A percentile compares a stretch with the other conserved stretches of the same genome.
Evolutionary conservation across 2,797 vertebrate species (phyloP).

Genomic region (Chiloscyllium punctatum): DNA sequence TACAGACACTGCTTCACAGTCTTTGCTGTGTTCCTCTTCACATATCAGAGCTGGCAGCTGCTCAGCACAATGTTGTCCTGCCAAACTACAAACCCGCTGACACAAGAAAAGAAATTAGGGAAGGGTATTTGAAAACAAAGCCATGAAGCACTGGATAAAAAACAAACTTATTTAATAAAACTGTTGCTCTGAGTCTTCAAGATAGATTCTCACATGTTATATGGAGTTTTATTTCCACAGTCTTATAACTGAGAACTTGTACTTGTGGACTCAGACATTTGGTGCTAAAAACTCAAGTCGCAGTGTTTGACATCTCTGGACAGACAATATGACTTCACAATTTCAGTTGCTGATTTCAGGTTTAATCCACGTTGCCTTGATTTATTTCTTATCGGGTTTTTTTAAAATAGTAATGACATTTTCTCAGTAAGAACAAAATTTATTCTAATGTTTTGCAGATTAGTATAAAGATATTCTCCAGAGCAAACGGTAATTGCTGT

Average conservation of each 20-base stretch:
- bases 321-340: neutral
- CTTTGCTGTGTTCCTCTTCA: constrained; percentile 37
- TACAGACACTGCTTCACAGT: constrained; percentile 36
- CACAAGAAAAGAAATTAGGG: constrained; percentile 46
- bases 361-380: neutral
- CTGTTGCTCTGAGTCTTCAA: neutral
- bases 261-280: no score
- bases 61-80: constrained; percentile 37
- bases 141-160: constrained; percentile 45
- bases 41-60: constrained; percentile 40
- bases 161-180: neutral
- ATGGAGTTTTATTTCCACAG: neutral
- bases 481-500: neutral
- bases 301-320: neutral
- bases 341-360: neutral
- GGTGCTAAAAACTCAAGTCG: neutral
- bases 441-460: neutral
- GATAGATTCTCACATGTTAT: neutral
- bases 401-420: constrained; percentile 9
- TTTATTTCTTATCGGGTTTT: neutral
- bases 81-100: constrained; percentile 48
- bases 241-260: neutral
- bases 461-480: neutral
- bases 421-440: neutral
- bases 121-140: constrained; percentile 44